phyloP scores from a whole-genome alignment of 2,113 vertebrate species.

The Formicarius rufipectus region DNA sequence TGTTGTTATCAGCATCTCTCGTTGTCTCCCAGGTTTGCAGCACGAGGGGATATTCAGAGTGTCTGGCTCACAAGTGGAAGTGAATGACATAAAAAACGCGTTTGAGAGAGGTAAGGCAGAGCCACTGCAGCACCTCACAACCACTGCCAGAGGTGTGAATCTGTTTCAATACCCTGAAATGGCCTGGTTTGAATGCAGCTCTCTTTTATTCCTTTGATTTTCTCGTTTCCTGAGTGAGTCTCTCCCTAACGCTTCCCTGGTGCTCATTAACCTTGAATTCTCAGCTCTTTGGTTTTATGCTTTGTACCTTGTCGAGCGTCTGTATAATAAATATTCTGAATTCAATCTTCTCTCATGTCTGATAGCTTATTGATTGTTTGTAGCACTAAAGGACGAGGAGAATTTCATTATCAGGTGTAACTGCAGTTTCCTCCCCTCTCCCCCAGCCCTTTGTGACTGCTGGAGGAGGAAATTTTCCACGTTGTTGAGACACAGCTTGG shows the following conservation, averaged over 20 bases:
- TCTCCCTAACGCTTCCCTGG: not conserved
- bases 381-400: not conserved
- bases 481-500: not conserved
- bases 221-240: not conserved
- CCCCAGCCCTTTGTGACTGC: not conserved
- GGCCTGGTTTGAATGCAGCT: not conserved
- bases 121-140: not conserved
- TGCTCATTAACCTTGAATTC: not conserved
- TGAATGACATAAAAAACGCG: constrained; percentile 98
- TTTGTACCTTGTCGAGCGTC: not conserved
- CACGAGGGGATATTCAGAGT: constrained; percentile 98
- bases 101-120: constrained; percentile 91
- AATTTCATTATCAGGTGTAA: not conserved
- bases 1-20: not conserved
- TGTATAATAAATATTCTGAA: not conserved
- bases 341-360: not conserved
- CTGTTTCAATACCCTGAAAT: not conserved
- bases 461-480: not conserved
- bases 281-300: not conserved
- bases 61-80: constrained; percentile 96
- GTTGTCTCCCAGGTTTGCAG: constrained; percentile 81
- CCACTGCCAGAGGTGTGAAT: not conserved
- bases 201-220: not conserved
- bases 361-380: constrained; percentile 23
- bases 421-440: not conserved